phyloP scores from a whole-genome alignment of 2,797 vertebrate species.

The Nyctalus aviator region DNA sequence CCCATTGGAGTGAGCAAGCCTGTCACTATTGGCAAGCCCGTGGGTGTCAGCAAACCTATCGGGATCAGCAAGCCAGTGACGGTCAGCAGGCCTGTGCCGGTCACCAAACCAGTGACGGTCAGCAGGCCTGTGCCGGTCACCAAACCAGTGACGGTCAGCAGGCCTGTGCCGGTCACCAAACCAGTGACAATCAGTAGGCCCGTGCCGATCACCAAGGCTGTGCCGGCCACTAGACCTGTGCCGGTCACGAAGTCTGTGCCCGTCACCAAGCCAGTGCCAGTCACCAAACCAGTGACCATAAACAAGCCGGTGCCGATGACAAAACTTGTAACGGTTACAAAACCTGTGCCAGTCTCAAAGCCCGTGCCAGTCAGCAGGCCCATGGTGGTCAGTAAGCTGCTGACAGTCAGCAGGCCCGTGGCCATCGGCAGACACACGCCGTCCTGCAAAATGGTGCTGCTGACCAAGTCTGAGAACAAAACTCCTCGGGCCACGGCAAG shows the following conservation, averaged over 20 bases:
- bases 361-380: slow-evolving; percentile 71
- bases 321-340: slow-evolving; percentile 41
- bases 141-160: neutral
- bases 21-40: slow-evolving; percentile 72
- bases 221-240: neutral
- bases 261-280: neutral
- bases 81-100: slow-evolving; percentile 55
- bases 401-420: slow-evolving; percentile 73
- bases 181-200: neutral
- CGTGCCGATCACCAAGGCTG: slow-evolving; percentile 47
- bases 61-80: slow-evolving; percentile 79
- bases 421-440: slow-evolving; percentile 76
- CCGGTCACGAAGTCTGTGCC: neutral
- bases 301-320: neutral
- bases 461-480: slow-evolving; percentile 88
- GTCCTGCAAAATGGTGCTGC: slow-evolving; percentile 78
- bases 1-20: slow-evolving; percentile 81
- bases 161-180: slow-evolving; percentile 53
- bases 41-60: slow-evolving; percentile 79
- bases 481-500: slow-evolving; percentile 90
- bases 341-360: slow-evolving; percentile 53
- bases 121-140: slow-evolving; percentile 44
- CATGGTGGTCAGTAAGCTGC: slow-evolving; percentile 75
- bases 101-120: slow-evolving; percentile 20
- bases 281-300: neutral